Conservation (phyloP, 2,888 invertebrate genomes). For the Germaria angustata region DNA sequence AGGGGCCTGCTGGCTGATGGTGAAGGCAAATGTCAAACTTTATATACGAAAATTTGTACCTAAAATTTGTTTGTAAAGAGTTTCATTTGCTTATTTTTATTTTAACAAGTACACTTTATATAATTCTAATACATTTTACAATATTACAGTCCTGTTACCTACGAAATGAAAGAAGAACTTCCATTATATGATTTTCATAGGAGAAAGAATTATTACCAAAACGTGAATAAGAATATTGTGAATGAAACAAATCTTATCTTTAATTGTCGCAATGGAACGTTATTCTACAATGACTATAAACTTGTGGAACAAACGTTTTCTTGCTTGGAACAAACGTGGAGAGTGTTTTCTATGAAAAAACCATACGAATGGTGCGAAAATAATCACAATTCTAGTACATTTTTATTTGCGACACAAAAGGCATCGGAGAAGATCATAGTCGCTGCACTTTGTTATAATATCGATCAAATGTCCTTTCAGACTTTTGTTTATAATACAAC, state of each 20-base stretch:
- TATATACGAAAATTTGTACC: too few species aligned
- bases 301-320: not conserved
- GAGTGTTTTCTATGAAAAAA: not conserved
- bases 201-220: not conserved
- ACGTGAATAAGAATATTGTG: not conserved
- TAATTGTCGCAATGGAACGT: not conserved
- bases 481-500: constrained; percentile 13
- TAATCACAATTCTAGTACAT: constrained; percentile 18
- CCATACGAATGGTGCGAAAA: constrained; percentile 22
- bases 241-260: not conserved
- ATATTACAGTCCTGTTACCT: not conserved
- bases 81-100: too few species aligned
- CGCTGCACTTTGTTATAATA: constrained; percentile 22
- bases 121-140: not conserved
- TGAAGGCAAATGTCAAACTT: too few species aligned
- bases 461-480: constrained; percentile 1
- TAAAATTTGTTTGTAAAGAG: too few species aligned
- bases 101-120: too few species aligned
- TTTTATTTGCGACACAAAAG: not conserved
- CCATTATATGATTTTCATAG: not conserved
- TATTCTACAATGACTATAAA: not conserved
- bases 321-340: not conserved
- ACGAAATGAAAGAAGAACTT: not conserved
- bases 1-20: too few species aligned
- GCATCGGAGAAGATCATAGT: not conserved